Base-by-base conservation (phyloP, 2,113 vertebrate genomes). In the Anhinga anhinga region DNA sequence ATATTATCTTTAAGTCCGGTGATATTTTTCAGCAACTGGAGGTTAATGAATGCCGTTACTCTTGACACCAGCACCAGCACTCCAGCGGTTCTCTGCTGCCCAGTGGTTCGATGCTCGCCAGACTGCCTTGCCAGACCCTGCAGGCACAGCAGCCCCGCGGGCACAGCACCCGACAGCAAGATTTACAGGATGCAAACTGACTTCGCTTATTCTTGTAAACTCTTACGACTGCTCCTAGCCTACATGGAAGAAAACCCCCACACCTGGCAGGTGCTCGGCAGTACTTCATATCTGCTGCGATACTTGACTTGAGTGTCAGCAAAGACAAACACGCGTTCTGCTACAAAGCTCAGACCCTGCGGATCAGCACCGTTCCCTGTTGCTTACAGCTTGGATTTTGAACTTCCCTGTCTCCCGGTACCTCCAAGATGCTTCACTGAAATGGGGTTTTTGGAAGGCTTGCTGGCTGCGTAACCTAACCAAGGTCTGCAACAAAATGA, bases 21-120 rank as follows among this genome's bases (percentile, higher is more conserved):
- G 80, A 7, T 25, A 29, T 55, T 47, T 58, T 47, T 7, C 79
- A 83, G 10, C 62, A 29, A 8, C 40, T 3, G 12, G 53, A 61
- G 53, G 53, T 34, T 40, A 27, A 42, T 1, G 29, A 15, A 23
- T 9, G 49, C 65, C 47, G 15, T 2, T 15, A 5, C 74, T 47
- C 26, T 5, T 6, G 44, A 27, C 1, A 8, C 22, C 16, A 15
- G 5, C 20, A 11, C 44, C 2, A 3, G 5, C 1, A 14, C 65
- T 53, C 49, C 15, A 53, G 69, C 47, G 49, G 56, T 16, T 76
- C 79, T 30, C 49, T 42, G 69, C n/a, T 34, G 53, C 38, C 20
- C 66, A 26, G 27, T 18, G 55, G 38, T 27, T 52, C 15, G 2
- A 26, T 5, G 36, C 15, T 47, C 45, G 21, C n/a, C 34, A 4